Evolutionary conservation across 2,888 invertebrate species (phyloP), one percentile per base, ranked within the genome.

Genomic region (Oxyteleia sp.): DNA sequence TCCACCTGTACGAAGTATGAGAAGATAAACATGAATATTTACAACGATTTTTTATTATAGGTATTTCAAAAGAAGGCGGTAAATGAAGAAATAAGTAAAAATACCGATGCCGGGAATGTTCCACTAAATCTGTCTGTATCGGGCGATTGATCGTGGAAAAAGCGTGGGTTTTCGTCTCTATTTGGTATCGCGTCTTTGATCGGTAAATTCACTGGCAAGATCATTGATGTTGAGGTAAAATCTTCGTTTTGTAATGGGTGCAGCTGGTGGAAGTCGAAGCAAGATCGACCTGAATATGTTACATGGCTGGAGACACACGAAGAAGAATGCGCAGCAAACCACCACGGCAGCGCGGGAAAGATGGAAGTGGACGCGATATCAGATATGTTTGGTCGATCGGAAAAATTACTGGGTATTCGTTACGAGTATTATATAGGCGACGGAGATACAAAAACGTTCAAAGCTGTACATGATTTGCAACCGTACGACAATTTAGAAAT

Each of bases 121-220:
- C 38, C 57, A 38, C 18, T 18, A 45, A 68, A 84, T 66, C 74
- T 82, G 15, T 72, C 57, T 69, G 68, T 85, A 45, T 84, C 72
- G 16, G 81, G 84, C 13, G 81, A 84, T 29, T 76, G 82, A 43
- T 43, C 71, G 15, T 78, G 71, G 75, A 75, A 63, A 20, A 82
- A 82, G 29, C 75, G 68, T n/a, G 82, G 68, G 13, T 78, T 78
- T 32, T 69, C 26, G n/a, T 78, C 78, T 23, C 18, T 82, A 13
- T 82, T 49, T 64, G 84, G 84, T 26, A 81, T 84, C n/a, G 71
- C 78, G 16, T 81, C 84, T 18, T 76, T 81, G 18, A 76, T 84
- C 18, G 81, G 63, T 10, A 61, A 84, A 43, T 76, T 64, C 66
- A 35, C 15, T 26, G 43, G 43, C 26, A 61, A 61, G 10, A 57